Conservation (phyloP, 1,140 invertebrate species). For the Notospermus geniculatus region DNA sequence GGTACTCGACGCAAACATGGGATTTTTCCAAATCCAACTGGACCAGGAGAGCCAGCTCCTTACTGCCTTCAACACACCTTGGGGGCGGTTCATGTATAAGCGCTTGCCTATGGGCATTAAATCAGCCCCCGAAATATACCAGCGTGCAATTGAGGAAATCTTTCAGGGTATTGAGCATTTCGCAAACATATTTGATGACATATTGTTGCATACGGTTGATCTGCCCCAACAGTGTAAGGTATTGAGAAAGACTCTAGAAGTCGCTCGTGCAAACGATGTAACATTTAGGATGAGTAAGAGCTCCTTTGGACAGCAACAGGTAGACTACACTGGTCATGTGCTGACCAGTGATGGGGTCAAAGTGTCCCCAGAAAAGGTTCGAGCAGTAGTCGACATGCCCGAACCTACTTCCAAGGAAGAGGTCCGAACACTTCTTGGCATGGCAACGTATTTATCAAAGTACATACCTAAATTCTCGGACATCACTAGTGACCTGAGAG, state of each 20-base stretch:
- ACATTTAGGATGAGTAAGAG: neutral
- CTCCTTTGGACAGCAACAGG: neutral
- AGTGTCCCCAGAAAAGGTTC: slow-evolving; percentile 46
- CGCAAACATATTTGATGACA: neutral
- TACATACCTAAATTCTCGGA: slow-evolving; percentile 14
- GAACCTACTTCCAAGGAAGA: slow-evolving; percentile 35
- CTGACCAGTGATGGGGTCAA: slow-evolving; percentile 43
- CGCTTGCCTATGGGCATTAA: neutral
- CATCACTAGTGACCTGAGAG: slow-evolving; percentile 14
- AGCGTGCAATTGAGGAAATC: too few relatives aligned
- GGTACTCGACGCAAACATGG: too few relatives aligned
- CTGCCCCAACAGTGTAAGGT: neutral
- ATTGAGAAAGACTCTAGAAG: neutral
- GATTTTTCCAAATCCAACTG: too few relatives aligned
- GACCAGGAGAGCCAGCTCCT: too few relatives aligned
- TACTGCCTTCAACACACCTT: neutral
- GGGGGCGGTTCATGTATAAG: neutral
- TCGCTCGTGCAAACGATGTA: neutral
- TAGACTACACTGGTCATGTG: slow-evolving; percentile 34
- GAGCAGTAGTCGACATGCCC: slow-evolving; percentile 37
- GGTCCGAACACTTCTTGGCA: slow-evolving; percentile 25
- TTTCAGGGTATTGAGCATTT: neutral
- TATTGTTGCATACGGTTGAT: neutral
- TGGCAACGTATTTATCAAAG: slow-evolving; percentile 21
- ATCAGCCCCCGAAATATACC: neutral